phyloP scores from a whole-genome alignment of 2,113 vertebrate genomes.

The Gymnogyps californianus region DNA sequence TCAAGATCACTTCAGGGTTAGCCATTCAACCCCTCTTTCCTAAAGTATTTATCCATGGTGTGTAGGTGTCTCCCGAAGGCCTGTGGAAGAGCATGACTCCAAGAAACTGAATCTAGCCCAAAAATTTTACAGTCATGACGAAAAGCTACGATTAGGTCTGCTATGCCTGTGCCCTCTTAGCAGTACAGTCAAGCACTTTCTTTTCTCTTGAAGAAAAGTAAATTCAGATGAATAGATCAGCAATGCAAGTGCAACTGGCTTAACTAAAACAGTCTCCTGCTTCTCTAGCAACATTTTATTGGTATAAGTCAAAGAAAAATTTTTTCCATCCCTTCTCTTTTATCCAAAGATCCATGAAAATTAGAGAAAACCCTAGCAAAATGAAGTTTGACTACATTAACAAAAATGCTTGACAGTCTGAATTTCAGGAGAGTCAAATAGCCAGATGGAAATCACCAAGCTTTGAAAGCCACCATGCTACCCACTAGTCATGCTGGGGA shows the following conservation, averaged over 20 bases:
- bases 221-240: background rate
- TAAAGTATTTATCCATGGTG: background rate
- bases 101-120: background rate
- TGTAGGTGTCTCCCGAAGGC: background rate
- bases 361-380: background rate
- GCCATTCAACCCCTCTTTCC: background rate
- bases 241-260: background rate
- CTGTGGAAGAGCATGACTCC: background rate
- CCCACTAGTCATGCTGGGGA: background rate
- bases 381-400: background rate
- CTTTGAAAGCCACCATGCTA: background rate
- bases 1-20: background rate
- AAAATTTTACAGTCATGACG: background rate
- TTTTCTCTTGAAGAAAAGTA: background rate
- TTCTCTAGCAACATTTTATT: background rate
- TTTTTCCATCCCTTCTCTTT: background rate
- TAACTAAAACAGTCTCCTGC: background rate
- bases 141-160: background rate
- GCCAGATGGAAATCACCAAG: background rate
- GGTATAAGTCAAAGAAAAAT: background rate
- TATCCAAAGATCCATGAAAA: background rate
- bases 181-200: background rate
- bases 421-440: background rate
- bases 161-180: background rate
- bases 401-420: background rate